phyloP scores from a whole-genome alignment of 2,113 vertebrate genomes.

The Dromas ardeola region DNA sequence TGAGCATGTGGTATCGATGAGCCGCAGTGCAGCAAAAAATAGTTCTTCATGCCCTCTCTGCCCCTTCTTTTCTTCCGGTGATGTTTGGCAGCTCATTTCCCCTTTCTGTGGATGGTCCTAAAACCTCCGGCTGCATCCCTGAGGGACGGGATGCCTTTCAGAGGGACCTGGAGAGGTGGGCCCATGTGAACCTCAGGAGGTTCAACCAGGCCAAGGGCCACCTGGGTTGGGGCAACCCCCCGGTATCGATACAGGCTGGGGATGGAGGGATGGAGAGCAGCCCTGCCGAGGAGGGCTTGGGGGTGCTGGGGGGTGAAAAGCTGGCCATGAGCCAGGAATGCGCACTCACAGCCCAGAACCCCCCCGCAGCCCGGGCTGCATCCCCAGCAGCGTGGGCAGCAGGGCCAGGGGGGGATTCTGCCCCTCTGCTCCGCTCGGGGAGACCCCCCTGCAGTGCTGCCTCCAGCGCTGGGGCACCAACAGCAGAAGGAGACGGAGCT shows the following conservation, averaged over 20 bases:
- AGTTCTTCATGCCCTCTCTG: background rate
- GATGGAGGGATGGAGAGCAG: background rate
- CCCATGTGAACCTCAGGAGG: background rate
- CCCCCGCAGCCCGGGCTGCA: background rate
- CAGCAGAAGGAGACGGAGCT: no score
- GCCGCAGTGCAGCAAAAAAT: accelerated
- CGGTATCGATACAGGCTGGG: background rate
- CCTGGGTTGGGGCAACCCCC: background rate
- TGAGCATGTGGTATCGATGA: accelerated
- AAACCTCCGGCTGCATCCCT: accelerated
- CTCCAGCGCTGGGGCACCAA: no score
- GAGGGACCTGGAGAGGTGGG: background rate
- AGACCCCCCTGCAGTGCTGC: background rate
- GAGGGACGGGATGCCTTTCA: background rate
- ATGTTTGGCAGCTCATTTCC: background rate
- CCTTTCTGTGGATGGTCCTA: background rate
- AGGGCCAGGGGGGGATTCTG: background rate
- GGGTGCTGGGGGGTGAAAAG: background rate
- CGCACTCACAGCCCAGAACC: background rate
- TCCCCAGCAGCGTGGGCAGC: background rate
- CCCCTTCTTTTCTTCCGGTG: background rate
- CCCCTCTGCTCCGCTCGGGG: background rate
- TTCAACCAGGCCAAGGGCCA: background rate
- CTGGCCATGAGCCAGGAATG: accelerated
- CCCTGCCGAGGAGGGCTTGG: background rate